phyloP scores from a whole-genome alignment of 2,888 invertebrate species.

The Rhopalosiphum nymphaeae region DNA sequence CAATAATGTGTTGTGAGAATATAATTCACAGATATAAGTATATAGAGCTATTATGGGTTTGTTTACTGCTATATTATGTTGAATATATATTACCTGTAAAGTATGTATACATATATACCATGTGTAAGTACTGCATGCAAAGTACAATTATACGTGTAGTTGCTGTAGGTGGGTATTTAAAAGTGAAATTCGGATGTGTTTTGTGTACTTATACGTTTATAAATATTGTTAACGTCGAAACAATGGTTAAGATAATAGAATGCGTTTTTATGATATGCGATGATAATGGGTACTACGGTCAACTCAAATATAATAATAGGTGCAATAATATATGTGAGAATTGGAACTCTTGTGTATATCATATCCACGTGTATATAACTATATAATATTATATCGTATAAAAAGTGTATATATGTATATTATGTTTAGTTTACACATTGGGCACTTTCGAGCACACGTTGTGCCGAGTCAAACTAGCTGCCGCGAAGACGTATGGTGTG shows the following conservation, averaged over 20 bases:
- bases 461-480: not conserved
- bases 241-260: constrained; percentile 17
- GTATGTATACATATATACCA: too few relatives aligned
- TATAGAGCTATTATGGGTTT: not conserved
- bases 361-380: not conserved
- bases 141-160: not conserved
- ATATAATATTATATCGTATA: not conserved
- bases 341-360: constrained; percentile 33
- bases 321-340: constrained; percentile 44
- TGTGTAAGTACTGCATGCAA: not conserved
- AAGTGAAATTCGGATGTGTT: not conserved
- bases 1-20: not conserved
- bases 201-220: not conserved
- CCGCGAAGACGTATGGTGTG: constrained; percentile 18
- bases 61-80: not conserved
- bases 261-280: not conserved
- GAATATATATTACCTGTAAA: not conserved
- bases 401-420: not conserved
- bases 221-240: not conserved
- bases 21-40: not conserved
- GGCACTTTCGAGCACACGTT: constrained; percentile 37
- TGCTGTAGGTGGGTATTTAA: not conserved
- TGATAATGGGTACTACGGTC: not conserved
- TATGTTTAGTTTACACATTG: not conserved
- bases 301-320: not conserved